Evolutionary conservation across 1,140 invertebrate genomes (phyloP).

Genomic region (Solen grandis): DNA sequence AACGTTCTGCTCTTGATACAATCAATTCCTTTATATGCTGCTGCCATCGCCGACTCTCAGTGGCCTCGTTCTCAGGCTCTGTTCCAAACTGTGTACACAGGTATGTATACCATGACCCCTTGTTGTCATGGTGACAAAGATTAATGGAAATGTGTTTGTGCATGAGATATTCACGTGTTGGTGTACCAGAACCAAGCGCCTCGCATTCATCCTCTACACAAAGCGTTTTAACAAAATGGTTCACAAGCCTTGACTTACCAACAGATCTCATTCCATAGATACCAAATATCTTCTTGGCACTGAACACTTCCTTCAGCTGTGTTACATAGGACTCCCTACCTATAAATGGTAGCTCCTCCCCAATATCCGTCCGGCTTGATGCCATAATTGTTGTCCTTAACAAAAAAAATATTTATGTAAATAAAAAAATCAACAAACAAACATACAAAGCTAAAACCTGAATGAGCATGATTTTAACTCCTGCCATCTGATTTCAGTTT

Average conservation of each 20-base stretch:
- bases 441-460: no score
- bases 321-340: slow-evolving; percentile 21
- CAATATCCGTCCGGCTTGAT: no score
- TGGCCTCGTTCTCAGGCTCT: background rate
- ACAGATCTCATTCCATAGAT: slow-evolving; percentile 50
- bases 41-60: background rate
- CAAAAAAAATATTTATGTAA: no score
- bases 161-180: background rate
- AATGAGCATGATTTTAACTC: no score
- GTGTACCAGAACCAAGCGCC: background rate
- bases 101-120: background rate
- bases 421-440: no score
- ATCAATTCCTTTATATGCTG: background rate
- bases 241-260: slow-evolving; percentile 46
- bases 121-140: background rate
- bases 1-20: background rate
- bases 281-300: slow-evolving; percentile 37
- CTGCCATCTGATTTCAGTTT: no score
- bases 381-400: no score
- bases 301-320: slow-evolving; percentile 1
- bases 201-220: background rate
- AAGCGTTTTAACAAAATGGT: slow-evolving; percentile 13
- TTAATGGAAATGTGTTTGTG: background rate
- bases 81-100: slow-evolving; percentile 9
- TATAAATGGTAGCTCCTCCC: slow-evolving; percentile 31